Percentiles rank a stretch among this genome's conserved stretches.
These are phyloP conservation scores for Kradibia gibbosae DNA, from an alignment of 1,140 invertebrate genomes.

Conservation along the genomic window DNA sequence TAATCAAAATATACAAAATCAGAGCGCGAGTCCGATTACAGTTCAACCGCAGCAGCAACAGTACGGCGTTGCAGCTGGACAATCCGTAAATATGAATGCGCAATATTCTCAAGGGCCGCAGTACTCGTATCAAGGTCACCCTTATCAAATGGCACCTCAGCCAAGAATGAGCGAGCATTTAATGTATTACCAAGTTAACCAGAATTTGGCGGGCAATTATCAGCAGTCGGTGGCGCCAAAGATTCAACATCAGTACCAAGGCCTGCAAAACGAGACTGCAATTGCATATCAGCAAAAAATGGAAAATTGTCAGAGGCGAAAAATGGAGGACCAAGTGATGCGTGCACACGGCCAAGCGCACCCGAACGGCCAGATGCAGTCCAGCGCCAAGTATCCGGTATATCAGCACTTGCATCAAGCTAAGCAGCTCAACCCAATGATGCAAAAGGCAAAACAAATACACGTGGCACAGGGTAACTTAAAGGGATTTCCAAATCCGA, in stretches of 20 bases:
- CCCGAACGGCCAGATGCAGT: conserved; percentile 66
- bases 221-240: conserved; percentile 56
- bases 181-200: conserved; percentile 68
- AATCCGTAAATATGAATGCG: conserved; percentile 63
- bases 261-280: conserved; percentile 60
- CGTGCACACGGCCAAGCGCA: conserved; percentile 63
- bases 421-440: conserved; percentile 77
- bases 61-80: conserved; percentile 53
- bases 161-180: conserved; percentile 64
- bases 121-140: conserved; percentile 61
- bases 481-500: conserved; percentile 26
- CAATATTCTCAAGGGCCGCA: conserved; percentile 58
- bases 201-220: conserved; percentile 59
- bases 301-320: conserved; percentile 68
- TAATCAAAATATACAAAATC: conserved; percentile 37
- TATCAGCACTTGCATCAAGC: conserved; percentile 74
- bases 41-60: conserved; percentile 60
- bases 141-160: conserved; percentile 62
- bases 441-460: conserved; percentile 71
- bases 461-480: conserved; percentile 24
- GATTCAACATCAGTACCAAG: conserved; percentile 58
- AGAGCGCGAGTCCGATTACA: conserved; percentile 63
- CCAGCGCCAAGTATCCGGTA: conserved; percentile 73
- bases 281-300: conserved; percentile 71
- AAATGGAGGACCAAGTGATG: conserved; percentile 72